phyloP scores from a whole-genome alignment of 2,797 vertebrate species.

The Semaprochilodus insignis region DNA sequence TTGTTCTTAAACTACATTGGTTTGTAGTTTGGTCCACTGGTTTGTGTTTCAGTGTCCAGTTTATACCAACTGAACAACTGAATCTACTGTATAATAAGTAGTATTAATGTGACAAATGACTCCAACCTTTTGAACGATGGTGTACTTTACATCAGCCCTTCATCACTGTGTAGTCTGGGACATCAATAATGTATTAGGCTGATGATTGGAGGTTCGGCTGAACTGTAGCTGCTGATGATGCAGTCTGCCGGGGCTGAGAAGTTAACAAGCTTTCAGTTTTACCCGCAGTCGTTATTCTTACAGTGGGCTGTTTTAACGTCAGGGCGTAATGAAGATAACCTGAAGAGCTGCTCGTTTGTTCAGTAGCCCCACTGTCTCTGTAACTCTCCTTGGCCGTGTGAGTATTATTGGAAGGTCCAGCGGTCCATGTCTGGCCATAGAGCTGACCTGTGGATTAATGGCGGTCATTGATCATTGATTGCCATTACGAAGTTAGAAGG shows the following conservation, averaged over 20 bases:
- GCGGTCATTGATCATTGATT: background rate
- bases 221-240: conserved; percentile 28
- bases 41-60: no score
- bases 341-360: conserved; percentile 29
- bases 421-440: background rate
- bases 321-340: conserved; percentile 35
- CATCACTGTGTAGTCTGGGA: background rate
- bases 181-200: conserved; percentile 20
- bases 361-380: conserved; percentile 15
- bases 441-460: background rate
- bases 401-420: conserved; percentile 32
- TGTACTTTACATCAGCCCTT: conserved; percentile 10
- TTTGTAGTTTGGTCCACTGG: no score
- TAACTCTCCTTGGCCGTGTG: conserved; percentile 6
- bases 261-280: conserved; percentile 49
- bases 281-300: conserved; percentile 38
- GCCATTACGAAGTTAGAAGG: background rate
- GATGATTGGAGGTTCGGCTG: conserved; percentile 2
- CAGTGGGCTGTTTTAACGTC: conserved; percentile 43
- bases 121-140: background rate
- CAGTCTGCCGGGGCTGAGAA: conserved; percentile 25
- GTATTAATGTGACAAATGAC: no score
- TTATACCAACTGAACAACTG: no score
- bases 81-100: no score
- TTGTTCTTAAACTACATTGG: no score